Conservation (phyloP, 2,888 invertebrate genomes). For the Platycnemis pennipes region DNA sequence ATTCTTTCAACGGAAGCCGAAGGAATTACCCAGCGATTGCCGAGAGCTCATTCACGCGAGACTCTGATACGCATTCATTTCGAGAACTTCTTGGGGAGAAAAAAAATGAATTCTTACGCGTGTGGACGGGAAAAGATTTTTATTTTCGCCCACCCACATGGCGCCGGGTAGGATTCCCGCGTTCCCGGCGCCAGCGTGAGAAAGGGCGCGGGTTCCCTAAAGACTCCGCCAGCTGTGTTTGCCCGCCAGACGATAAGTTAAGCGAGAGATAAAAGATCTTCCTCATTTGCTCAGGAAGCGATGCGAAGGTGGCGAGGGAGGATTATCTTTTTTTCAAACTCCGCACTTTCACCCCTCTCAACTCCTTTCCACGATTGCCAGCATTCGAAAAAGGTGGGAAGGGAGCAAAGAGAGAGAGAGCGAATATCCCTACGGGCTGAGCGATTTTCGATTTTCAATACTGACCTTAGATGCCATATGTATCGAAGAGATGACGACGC, state of each 20-base stretch:
- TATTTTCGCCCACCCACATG: not conserved
- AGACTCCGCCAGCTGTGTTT: slow-evolving; percentile 8
- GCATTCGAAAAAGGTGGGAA: not conserved
- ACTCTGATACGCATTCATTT: not conserved
- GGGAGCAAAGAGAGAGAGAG: not conserved
- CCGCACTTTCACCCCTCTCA: not conserved
- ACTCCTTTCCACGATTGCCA: not conserved
- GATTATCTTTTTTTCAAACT: not conserved
- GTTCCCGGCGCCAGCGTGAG: not conserved
- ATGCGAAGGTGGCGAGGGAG: not conserved
- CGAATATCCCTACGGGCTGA: not conserved
- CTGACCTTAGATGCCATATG: too few species aligned
- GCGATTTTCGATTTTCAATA: not conserved
- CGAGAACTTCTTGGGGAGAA: too few species aligned
- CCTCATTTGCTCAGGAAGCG: not conserved
- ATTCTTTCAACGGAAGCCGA: not conserved
- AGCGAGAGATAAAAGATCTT: slow-evolving; percentile 31
- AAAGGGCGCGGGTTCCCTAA: not conserved
- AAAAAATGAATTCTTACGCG: not conserved
- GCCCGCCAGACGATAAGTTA: slow-evolving; percentile 19
- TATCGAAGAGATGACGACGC: too few species aligned
- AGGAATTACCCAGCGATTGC: not conserved
- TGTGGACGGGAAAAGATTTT: not conserved
- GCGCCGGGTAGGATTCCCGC: not conserved
- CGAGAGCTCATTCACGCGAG: not conserved